Conservation (phyloP, 2,888 invertebrate genomes). For the Monoplex corrugatus region DNA sequence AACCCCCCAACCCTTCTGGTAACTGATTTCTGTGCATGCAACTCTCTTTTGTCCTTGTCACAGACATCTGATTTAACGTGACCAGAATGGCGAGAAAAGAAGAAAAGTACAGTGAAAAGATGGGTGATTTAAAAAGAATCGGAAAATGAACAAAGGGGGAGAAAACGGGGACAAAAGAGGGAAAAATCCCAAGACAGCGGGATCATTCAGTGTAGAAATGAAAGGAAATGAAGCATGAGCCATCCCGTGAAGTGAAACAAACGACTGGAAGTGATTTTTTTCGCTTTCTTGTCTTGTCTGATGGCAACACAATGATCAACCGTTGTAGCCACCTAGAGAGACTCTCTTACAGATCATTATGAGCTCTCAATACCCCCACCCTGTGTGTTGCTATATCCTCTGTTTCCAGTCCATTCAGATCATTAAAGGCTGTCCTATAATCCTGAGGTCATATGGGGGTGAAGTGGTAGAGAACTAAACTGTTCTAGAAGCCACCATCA, state of each 20-base stretch:
- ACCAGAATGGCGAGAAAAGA: too few relatives aligned
- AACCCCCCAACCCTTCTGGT: neutral
- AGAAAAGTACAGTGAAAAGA: neutral
- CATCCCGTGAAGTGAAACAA: neutral
- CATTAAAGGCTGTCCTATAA: too few relatives aligned
- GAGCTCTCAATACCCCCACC: neutral
- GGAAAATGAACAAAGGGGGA: too few relatives aligned
- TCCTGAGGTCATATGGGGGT: too few relatives aligned
- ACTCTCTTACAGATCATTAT: too few relatives aligned
- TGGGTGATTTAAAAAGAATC: neutral
- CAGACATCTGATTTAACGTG: too few relatives aligned
- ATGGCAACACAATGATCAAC: too few relatives aligned
- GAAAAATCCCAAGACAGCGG: too few relatives aligned
- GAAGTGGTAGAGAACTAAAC: too few relatives aligned
- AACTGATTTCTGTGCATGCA: conserved; percentile 33
- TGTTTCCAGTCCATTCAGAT: neutral
- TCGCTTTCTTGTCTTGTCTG: neutral
- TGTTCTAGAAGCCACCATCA: too few relatives aligned
- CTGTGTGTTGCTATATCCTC: neutral
- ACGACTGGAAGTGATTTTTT: too few relatives aligned
- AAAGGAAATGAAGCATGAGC: neutral
- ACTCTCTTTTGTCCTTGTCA: neutral
- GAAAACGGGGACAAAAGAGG: neutral
- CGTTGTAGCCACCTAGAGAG: too few relatives aligned
- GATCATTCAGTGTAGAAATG: neutral